These are phyloP conservation scores for Myotis daubentonii DNA, from an alignment of 2,797 vertebrate genomes.

Conservation along the genomic window DNA sequence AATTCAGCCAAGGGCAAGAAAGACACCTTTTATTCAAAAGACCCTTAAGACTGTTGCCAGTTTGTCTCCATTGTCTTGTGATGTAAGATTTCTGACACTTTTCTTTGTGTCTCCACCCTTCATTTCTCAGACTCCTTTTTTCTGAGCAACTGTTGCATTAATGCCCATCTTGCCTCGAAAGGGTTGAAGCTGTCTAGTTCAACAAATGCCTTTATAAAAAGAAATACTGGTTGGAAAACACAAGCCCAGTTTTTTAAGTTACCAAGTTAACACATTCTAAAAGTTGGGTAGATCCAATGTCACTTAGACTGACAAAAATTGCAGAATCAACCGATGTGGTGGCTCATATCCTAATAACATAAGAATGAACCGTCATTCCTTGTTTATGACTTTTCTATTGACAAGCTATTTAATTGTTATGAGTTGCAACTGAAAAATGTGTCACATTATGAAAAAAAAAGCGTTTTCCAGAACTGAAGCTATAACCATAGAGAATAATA, in stretches of 20 bases:
- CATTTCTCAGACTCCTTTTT: background rate
- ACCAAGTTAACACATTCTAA: conserved; percentile 34
- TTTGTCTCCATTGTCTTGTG: background rate
- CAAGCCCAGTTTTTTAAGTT: conserved; percentile 1
- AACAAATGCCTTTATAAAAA: background rate
- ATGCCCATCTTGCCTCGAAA: background rate
- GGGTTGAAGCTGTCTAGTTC: background rate
- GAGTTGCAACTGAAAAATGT: conserved; percentile 46
- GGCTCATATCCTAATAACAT: conserved; percentile 52
- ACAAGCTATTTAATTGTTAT: conserved; percentile 58
- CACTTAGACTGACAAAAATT: conserved; percentile 47
- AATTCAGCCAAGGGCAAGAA: background rate
- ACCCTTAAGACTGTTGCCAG: background rate
- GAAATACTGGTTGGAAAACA: background rate
- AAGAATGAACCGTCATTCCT: conserved; percentile 36
- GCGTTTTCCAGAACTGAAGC: conserved; percentile 8
- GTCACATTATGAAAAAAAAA: conserved; percentile 7
- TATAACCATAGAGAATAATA: background rate
- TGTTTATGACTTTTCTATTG: conserved; percentile 46
- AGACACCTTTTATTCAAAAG: background rate
- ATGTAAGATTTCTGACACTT: background rate
- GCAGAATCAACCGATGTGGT: conserved; percentile 31
- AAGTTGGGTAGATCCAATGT: conserved; percentile 27
- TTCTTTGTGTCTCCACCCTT: background rate
- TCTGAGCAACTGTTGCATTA: background rate